Base-by-base conservation (phyloP, 2,113 vertebrate genomes). In the Gallinago undulata region DNA sequence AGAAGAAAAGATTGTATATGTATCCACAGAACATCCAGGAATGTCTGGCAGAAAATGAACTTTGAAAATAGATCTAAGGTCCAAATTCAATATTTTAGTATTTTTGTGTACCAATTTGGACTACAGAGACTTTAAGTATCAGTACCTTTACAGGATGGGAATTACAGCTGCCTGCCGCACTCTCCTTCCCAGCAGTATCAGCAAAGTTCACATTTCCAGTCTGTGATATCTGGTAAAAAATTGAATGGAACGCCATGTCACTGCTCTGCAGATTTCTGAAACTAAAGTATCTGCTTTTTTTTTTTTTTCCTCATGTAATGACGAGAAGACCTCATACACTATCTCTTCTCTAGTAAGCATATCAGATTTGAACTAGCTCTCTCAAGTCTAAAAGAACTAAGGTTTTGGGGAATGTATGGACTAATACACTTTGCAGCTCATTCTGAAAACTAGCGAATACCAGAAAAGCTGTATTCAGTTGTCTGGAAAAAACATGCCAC, bases 201-300 rank as follows among this genome's bases (percentile, higher is more conserved):
- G 93, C 84, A 97, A 96, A 96, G 95, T 89, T 96, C 95, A 97
- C 96, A 95, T 93, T 96, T 97, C 94, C 96, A 96, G 96, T 93
- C 94, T 96, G 91, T 97, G 94, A 97, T 90, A 97, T 96, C 94
- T 97, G 95, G 95, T 96, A 93, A 97, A 97, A 96, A 96, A 97
- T 96, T 97, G 96, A 97, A 97, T 95, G 96, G 96, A 96, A 97
- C 2, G 96, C 90, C 96, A 97, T 55, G 94, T 97, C 95, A 97
- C 96, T 93, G 83, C 95, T 97, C 96, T 96, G 96, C 81, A 84
- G 91, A 89, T 91, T 92, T 92, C 94, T 89, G 84, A 76, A 84
- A 69, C 91, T 94, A 57, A 87, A 87, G 66, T 79, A 87, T 45
- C 91, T 87, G 87, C 63, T 80, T 66, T 53, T 57, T 84, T 74